phyloP scores from a whole-genome alignment of 1,140 invertebrate genomes.

The Lepidotrigona ventralis region DNA sequence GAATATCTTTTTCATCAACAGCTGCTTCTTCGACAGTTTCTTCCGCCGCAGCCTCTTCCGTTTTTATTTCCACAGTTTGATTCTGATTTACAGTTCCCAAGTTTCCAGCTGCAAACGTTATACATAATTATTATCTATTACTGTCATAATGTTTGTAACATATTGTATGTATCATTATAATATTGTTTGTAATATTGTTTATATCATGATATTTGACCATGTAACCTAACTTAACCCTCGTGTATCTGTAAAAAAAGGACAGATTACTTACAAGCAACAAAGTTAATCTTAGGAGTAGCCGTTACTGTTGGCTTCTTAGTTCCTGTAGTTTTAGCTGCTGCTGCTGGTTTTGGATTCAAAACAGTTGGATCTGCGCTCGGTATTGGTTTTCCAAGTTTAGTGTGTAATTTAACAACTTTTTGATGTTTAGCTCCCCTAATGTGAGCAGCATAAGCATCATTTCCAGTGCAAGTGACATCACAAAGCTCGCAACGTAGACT shows the following conservation, averaged over 20 bases:
- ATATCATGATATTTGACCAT: background rate
- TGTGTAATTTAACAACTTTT: conserved; percentile 97
- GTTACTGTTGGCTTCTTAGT: conserved; percentile 82
- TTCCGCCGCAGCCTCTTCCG: conserved; percentile 77
- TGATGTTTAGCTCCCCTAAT: conserved; percentile 98
- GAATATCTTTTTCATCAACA: conserved; percentile 90
- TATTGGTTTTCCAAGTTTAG: conserved; percentile 98
- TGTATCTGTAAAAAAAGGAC: background rate
- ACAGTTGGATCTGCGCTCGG: conserved; percentile 96
- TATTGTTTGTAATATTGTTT: background rate
- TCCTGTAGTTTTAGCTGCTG: conserved; percentile 74
- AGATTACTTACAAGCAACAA: conserved; percentile 86
- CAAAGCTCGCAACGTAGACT: conserved; percentile 93
- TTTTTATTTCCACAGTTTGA: conserved; percentile 66
- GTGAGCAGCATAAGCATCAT: conserved; percentile 98
- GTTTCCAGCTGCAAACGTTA: conserved; percentile 81
- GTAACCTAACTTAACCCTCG: background rate
- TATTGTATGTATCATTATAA: too few relatives aligned
- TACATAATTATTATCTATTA: background rate
- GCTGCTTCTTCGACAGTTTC: conserved; percentile 83
- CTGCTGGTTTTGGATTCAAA: conserved; percentile 80
- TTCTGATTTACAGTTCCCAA: conserved; percentile 82
- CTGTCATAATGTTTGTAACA: background rate
- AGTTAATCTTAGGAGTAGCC: conserved; percentile 92
- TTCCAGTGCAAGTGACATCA: conserved; percentile 98